Evolutionary conservation across 2,888 invertebrate species (phyloP), one percentile per base, ranked within the genome.

Genomic region (Polyploca ridens): DNA sequence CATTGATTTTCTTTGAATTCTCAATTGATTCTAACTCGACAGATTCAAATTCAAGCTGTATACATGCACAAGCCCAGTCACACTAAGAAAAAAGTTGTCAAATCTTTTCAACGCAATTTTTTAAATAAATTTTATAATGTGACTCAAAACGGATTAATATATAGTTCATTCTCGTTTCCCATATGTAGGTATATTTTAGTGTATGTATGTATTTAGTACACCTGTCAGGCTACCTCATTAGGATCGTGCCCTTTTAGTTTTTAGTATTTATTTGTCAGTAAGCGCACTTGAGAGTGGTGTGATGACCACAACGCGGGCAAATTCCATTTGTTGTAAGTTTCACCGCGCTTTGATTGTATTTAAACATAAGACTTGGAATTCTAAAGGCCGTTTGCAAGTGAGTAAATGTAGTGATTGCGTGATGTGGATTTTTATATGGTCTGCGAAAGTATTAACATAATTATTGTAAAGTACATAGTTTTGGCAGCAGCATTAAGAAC

Each of bases 401-500:
- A 14, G 46, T 46, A 46, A n/a, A n/a, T 46, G 46, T 38, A 19
- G 16, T 60, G 16, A 60, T 16, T 38, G 41, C 27, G 16, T 41
- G 27, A 41, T 41, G 61, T 46, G 16, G 27, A 27, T 27, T 63
- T 35, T 60, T 57, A 54, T 8, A 16, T 62, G 7, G 49, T 57
- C 57, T 54, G 61, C 19, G 46, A 62, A 49, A 54, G 35, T 62
- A 46, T 62, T 54, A 49, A 44, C 46, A 33, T 19, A 19, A 46
- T 44, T 14, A 41, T 62, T 49, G 49, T 44, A 35, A 5, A 60
- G 27, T 46, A 19, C 41, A 61, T 60, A 10, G 69, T 78, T 79
- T 84, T 83, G 85, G 84, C 86, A 86, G 80, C 83, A 81, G 83
- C 82, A 81, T 75, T 75, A 75, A 69, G 76, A 73, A 69, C 79